Evolutionary conservation across 1,140 invertebrate genomes (phyloP), one percentile per base, ranked within the genome.

Genomic region (Hormaphis cornu): DNA sequence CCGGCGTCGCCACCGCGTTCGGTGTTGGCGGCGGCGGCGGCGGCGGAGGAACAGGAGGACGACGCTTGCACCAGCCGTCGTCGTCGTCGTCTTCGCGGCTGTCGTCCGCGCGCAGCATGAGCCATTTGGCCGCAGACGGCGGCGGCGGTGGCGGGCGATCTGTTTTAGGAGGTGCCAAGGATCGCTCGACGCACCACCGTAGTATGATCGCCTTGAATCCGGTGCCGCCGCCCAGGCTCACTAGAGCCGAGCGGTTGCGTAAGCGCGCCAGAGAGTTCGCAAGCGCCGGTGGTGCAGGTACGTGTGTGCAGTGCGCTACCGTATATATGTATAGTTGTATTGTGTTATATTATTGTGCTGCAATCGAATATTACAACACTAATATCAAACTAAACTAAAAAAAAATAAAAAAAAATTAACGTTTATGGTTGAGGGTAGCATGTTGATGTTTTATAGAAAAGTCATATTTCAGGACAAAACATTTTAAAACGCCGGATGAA

Each of bases 201-300:
- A 83, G 82, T 77, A 83, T 83, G 80, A 78, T 80, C 73, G 73
- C 76, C 50, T 71, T 78, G 70, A 71, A 79, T 76, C 42, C 75
- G 74, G 75, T 77, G 5, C 78, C 77, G 37, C 76, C 78, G 46
- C 80, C 81, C 48, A 78, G 81, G 71, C 77, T 80, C 70, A 83
- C 82, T 16, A 77, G 82, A 69, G 82, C 83, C 56, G 81, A 83
- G 75, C 77, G 81, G 74, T 76, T 83, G 26, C 79, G 82, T 42
- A 79, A 79, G 59, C 80, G 80, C 73, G 81, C 81, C 7, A 78
- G 81, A 69, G 81, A 82, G 76, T 66, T 73, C 59, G 71, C 79
- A 77, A 50, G 35, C 44, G 22, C n/a, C 28, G 22, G 42, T 71
- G 42, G 63, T 72, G 42, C 61, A 66, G 40, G 59, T 63, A 48